Evolutionary conservation across 2,113 vertebrate species (phyloP).

Genomic region (Myrmecophaga tridactyla): DNA sequence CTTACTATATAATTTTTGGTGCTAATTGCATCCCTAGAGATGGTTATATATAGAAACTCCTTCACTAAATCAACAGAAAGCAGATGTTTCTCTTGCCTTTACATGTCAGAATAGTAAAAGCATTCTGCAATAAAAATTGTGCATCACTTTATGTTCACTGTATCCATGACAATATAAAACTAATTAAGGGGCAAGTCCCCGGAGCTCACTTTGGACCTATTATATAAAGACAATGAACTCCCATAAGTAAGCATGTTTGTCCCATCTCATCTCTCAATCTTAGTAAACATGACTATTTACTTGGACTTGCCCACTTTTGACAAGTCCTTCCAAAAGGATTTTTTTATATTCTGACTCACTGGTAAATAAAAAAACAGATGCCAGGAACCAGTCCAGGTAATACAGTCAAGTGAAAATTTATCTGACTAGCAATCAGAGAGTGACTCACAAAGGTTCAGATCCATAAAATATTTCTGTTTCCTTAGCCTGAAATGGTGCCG

Average conservation of each 20-base stretch:
- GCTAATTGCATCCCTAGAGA: background rate
- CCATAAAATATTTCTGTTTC: slow-evolving; percentile 58
- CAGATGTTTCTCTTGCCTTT: background rate
- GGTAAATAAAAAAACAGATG: slow-evolving; percentile 61
- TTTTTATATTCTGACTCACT: slow-evolving; percentile 71
- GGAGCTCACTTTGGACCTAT: background rate
- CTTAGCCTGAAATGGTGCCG: slow-evolving; percentile 47
- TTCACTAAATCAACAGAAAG: slow-evolving; percentile 26
- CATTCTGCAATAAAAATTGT: background rate
- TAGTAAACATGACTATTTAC: slow-evolving; percentile 63
- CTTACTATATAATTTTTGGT: slow-evolving; percentile 10
- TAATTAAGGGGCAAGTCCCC: background rate
- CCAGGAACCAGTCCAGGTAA: slow-evolving; percentile 62
- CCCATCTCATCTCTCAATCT: slow-evolving; percentile 26
- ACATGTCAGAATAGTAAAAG: background rate
- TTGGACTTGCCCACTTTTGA: slow-evolving; percentile 63
- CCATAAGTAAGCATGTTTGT: background rate
- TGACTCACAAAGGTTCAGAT: slow-evolving; percentile 51
- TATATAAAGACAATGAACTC: slow-evolving; percentile 28
- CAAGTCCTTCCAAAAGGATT: slow-evolving; percentile 72
- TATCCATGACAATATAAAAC: background rate
- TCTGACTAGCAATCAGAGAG: slow-evolving; percentile 47
- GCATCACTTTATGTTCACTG: background rate
- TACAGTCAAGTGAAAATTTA: slow-evolving; percentile 60
- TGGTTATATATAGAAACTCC: background rate